Evolutionary conservation across 1,140 invertebrate species (phyloP).

Genomic region (Drosophila suzukii): DNA sequence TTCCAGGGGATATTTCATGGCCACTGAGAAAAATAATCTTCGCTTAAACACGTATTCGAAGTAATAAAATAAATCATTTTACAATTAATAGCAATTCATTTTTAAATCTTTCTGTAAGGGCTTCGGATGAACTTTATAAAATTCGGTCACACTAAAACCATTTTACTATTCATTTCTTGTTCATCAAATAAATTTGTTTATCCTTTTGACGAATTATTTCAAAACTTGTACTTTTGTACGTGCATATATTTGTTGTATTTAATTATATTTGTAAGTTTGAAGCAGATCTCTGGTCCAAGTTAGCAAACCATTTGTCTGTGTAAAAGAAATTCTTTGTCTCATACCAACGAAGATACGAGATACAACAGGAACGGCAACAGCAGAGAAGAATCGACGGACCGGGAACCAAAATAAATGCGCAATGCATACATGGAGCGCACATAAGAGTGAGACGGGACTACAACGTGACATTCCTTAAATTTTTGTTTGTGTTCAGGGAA

Average conservation of each 20-base stretch:
- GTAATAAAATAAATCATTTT: too few species aligned
- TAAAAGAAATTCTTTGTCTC: constrained; percentile 76
- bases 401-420: constrained; percentile 75
- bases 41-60: too few species aligned
- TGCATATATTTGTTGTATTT: not conserved
- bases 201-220: not conserved
- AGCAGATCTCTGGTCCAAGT: constrained; percentile 26
- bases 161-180: not conserved
- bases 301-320: constrained; percentile 68
- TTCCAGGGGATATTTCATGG: too few species aligned
- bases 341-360: constrained; percentile 48
- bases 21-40: not conserved
- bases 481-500: constrained; percentile 79
- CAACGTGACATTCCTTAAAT: constrained; percentile 82
- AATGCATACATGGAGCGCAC: constrained; percentile 69
- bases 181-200: not conserved
- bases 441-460: constrained; percentile 48
- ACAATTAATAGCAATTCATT: not conserved
- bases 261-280: constrained; percentile 18
- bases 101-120: not conserved
- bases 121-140: not conserved
- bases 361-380: constrained; percentile 10
- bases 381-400: constrained; percentile 25
- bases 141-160: not conserved
- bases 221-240: not conserved